Evolutionary conservation across 2,797 vertebrate species (phyloP).

Genomic region (Acanthornis magna): DNA sequence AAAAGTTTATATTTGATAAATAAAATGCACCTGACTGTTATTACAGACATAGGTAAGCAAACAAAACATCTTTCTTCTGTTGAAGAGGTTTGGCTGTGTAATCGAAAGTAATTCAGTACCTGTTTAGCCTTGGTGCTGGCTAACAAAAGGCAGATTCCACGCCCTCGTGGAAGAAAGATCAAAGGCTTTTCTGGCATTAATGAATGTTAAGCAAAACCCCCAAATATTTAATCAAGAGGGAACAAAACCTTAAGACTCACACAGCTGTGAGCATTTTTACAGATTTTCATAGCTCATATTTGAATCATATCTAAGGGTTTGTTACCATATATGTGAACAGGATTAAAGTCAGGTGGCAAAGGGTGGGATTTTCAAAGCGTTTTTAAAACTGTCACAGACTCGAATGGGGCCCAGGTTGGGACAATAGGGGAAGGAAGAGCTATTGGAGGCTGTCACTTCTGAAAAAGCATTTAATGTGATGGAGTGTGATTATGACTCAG

Average conservation of each 20-base stretch:
- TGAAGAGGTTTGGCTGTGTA: slow-evolving; percentile 29
- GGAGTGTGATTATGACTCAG: slow-evolving; percentile 8
- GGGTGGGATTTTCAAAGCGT: background rate
- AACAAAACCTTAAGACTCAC: background rate
- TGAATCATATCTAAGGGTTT: background rate
- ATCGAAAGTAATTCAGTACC: slow-evolving; percentile 35
- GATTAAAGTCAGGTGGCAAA: background rate
- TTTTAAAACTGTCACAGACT: background rate
- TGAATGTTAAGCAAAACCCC: slow-evolving; percentile 19
- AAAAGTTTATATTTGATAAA: background rate
- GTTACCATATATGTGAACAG: background rate
- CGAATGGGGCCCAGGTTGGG: background rate
- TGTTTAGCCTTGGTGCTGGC: slow-evolving; percentile 28
- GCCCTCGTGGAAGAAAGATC: slow-evolving; percentile 39
- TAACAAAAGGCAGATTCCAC: slow-evolving; percentile 49
- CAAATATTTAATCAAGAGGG: slow-evolving; percentile 56
- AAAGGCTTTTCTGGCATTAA: slow-evolving; percentile 42
- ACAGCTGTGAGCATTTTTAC: slow-evolving; percentile 19
- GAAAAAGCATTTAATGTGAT: background rate
- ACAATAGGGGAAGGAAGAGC: background rate
- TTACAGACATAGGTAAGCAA: background rate
- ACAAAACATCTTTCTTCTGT: slow-evolving; percentile 1
- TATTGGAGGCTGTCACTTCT: background rate
- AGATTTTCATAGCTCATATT: background rate
- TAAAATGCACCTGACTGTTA: slow-evolving; percentile 10